A percentile compares a stretch with the other conserved stretches of the same genome.
phyloP scores from a whole-genome alignment of 2,888 invertebrate species.

The Megastigmus dorsalis region DNA sequence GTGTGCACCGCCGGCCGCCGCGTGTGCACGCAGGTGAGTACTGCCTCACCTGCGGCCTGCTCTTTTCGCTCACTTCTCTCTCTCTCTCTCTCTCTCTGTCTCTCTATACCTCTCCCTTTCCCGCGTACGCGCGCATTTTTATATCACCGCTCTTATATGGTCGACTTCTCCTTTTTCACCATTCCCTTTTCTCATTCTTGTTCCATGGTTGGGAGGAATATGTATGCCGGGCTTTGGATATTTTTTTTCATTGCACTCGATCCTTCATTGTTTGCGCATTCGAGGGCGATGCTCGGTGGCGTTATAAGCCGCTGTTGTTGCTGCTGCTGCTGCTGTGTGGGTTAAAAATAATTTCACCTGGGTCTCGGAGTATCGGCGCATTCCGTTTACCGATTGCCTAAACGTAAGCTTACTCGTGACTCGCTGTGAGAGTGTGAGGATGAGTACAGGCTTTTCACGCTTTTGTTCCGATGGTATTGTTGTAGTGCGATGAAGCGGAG shows the following conservation, averaged over 20 bases:
- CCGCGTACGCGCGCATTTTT: neutral
- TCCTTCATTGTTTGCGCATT: neutral
- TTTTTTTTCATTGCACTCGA: neutral
- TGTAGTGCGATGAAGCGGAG: too few relatives aligned
- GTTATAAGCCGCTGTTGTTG: too few relatives aligned
- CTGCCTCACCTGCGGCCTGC: neutral
- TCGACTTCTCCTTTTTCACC: neutral
- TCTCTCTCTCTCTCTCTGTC: neutral
- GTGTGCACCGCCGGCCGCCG: conserved; percentile 47
- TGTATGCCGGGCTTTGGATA: too few relatives aligned
- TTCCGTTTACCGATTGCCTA: neutral
- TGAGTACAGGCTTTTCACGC: too few relatives aligned
- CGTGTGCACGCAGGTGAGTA: neutral
- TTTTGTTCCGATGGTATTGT: too few relatives aligned
- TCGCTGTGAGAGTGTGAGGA: too few relatives aligned
- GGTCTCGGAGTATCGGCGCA: neutral
- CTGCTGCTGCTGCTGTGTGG: neutral
- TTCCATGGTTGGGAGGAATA: too few relatives aligned
- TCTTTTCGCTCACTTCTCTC: neutral
- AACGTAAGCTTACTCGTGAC: neutral
- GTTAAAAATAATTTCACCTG: conserved; percentile 1
- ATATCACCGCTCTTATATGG: neutral
- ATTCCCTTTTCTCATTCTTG: neutral
- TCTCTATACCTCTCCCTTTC: neutral
- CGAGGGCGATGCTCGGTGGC: neutral